phyloP scores from a whole-genome alignment of 2,113 vertebrate genomes.

The Gadus macrocephalus region DNA sequence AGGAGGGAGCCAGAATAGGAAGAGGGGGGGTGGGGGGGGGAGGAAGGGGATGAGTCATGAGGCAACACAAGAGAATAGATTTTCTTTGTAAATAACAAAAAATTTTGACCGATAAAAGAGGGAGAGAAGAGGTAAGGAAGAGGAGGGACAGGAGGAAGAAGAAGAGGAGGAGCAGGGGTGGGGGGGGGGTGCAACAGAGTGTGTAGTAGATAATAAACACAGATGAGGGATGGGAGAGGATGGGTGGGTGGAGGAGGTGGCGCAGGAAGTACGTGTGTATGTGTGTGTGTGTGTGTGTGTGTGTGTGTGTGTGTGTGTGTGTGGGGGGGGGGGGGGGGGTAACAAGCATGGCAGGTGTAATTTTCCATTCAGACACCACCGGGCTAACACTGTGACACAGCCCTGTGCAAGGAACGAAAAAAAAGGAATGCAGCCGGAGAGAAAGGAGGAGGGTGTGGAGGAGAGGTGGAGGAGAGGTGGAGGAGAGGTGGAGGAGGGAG shows the following conservation, averaged over 20 bases:
- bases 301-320: too few species aligned
- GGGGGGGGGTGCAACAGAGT: too few species aligned
- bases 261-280: too few species aligned
- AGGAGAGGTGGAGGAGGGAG: conserved; percentile 20
- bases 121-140: background rate
- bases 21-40: background rate
- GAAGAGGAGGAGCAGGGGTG: too few species aligned
- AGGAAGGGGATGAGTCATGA: background rate
- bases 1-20: background rate
- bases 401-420: background rate
- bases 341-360: too few species aligned
- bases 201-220: too few species aligned
- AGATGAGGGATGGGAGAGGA: too few species aligned
- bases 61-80: background rate
- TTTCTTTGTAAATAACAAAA: background rate
- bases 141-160: background rate
- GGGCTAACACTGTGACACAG: background rate
- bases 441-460: background rate
- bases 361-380: background rate
- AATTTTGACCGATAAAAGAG: background rate
- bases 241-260: too few species aligned
- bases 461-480: background rate
- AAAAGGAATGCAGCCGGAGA: background rate
- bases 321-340: too few species aligned
- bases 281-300: too few species aligned